Base-by-base conservation (phyloP, 2,113 vertebrate species). In the Probosciger aterrimus region DNA sequence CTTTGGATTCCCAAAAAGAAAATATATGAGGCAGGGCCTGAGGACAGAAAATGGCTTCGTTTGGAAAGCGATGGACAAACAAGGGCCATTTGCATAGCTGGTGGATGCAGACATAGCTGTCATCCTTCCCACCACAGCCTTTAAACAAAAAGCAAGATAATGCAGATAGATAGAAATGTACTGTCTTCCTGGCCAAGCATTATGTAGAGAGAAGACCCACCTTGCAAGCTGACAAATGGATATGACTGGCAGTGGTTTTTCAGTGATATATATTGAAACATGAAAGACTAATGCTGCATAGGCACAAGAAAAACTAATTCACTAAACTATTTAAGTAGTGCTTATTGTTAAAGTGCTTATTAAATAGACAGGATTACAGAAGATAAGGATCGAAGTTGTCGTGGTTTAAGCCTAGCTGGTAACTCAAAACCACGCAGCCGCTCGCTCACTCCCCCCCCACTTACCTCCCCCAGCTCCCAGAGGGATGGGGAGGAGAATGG, bases 1-100 rank as follows among this genome's bases (percentile, higher is more conserved):
- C 12, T 88, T 75, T 75, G 46, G 14, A n/a, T 83, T 89, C 43
- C 30, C 13, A 8, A 22, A 70, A 91, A 59, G 7, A 77, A 65
- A 30, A 63, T 37, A 18, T 4, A 64, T 23, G 49, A 69, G 10
- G 25, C 27, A 55, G 8, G 23, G 20, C 19, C 44, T 31, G 10
- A 85, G 11, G 47, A 69, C 13, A 85, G 39, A 94, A 92, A 75
- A 39, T 24, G 49, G 3, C 13, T 82, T 50, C 6, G 11, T 84
- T 90, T 93, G 43, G 55, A 95, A 95, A 82, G 14, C 2, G 1
- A 43, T 47, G 14, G 16, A 75, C 20, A 37, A 90, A 75, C 19
- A 31, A 52, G 28, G 10, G 15, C 11, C 28, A 14, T 65, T 77
- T 0, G 0, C 6, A 17, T 16, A 74, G 9, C 28, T 46, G n/a